Evolutionary conservation across 1,140 invertebrate genomes (phyloP), one percentile per base, ranked within the genome.

Genomic region (Trachelipus rathkii): DNA sequence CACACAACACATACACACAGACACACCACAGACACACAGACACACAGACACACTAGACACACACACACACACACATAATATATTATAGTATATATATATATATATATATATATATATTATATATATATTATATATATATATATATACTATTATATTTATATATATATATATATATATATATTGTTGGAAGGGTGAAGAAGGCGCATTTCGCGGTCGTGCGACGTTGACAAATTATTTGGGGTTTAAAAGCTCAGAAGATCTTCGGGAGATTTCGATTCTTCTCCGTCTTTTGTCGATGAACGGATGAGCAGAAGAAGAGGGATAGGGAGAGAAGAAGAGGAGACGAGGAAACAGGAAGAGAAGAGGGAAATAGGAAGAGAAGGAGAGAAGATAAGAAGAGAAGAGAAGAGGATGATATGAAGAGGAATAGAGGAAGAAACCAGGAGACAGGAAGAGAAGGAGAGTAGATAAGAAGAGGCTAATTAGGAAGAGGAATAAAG

Each of bases 151-250:
- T 60, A n/a, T 60, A 60, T 60, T 2, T 60, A n/a, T 60, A 60
- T 60, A 60, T 60, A 19, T 60, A 60, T 60, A n/a, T 60, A 60
- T 60, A 19, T 60, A 60, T 60, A 19, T 60, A 60, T 60, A 19
- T 60, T 33, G 50, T 15, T 2, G 50, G 11, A 19, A 60, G 50
- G 50, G 50, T 60, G 50, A 60, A 60, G 50, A 60, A 60, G 50
- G 50, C 50, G 50, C 19, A 60, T 60, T 60, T 60, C 50, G 11
- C 11, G 50, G 50, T 60, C 50, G 11, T 19, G 11, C 50, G 50
- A 60, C 50, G 50, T 60, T 60, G 50, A 60, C 50, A 60, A 60
- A 60, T 60, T 60, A 60, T 60, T 60, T 60, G 50, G 50, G 50
- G 33, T 60, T 60, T 60, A 60, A 19, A 60, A 19, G 50, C 50